Conservation (phyloP, 2,888 invertebrate species). For the Nephrotoma guestfalica region DNA sequence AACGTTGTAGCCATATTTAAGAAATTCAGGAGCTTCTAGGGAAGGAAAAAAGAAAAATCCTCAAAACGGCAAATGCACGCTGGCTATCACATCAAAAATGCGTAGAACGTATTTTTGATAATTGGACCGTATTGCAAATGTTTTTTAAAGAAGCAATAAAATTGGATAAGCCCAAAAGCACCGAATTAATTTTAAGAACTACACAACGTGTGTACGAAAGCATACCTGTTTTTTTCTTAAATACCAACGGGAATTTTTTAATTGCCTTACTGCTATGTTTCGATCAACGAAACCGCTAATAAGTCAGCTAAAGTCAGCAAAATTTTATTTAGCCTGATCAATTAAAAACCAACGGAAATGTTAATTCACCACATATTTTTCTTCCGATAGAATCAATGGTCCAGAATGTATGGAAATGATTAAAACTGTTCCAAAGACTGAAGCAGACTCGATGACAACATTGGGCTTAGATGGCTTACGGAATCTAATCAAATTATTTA, state of each 20-base stretch:
- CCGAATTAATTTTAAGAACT: not conserved
- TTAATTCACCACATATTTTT: not conserved
- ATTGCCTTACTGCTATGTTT: not conserved
- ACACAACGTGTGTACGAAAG: not conserved
- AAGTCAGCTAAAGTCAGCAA: not conserved
- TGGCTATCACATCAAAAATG: slow-evolving; percentile 7
- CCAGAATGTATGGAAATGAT: not conserved
- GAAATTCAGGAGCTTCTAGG: too few relatives aligned
- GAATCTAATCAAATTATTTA: too few relatives aligned
- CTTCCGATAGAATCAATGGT: not conserved
- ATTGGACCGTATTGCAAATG: not conserved
- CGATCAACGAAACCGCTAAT: not conserved
- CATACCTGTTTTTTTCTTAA: not conserved
- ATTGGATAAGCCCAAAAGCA: not conserved
- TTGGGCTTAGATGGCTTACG: too few relatives aligned
- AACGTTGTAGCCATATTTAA: not conserved
- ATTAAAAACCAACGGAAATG: not conserved
- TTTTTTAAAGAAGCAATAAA: not conserved
- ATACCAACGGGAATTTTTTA: not conserved
- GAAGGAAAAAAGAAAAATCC: too few relatives aligned
- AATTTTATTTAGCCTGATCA: not conserved
- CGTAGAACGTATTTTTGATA: slow-evolving; percentile 1
- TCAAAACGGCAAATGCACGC: not conserved
- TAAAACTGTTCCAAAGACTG: not conserved
- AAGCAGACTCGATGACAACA: not conserved